phyloP scores from a whole-genome alignment of 2,888 invertebrate species.

The Epiblema foenella region DNA sequence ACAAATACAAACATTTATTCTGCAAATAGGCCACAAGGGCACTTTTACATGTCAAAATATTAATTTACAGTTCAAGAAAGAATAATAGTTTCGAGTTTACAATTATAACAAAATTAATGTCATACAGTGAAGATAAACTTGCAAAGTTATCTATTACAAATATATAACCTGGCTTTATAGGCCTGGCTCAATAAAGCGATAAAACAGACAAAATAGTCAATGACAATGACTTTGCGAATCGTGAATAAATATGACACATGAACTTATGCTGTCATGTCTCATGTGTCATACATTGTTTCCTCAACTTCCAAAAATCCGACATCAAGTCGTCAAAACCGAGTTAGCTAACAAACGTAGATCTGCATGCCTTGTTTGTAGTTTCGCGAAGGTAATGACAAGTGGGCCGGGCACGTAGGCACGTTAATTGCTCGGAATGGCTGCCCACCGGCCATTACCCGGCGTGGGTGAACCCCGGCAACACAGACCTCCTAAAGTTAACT shows the following conservation, averaged over 20 bases:
- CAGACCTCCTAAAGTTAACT: conserved; percentile 54
- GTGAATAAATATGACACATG: not conserved
- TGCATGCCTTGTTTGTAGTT: conserved; percentile 45
- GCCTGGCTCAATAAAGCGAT: no score
- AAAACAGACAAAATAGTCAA: no score
- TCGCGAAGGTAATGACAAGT: conserved; percentile 66
- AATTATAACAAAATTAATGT: no score
- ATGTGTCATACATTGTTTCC: not conserved
- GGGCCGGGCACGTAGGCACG: conserved; percentile 81
- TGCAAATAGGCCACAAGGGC: no score
- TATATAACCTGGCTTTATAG: no score
- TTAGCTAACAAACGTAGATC: conserved; percentile 33
- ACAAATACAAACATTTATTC: no score
- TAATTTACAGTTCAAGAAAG: no score
- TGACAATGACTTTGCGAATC: not conserved
- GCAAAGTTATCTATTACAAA: no score
- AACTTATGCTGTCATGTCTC: not conserved
- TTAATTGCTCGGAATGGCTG: conserved; percentile 81
- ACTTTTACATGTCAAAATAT: no score
- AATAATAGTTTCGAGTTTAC: no score
- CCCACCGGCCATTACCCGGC: conserved; percentile 73
- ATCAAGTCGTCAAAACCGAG: not conserved
- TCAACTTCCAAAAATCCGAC: not conserved
- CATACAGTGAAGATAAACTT: no score
- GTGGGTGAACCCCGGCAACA: conserved; percentile 54